Conservation (phyloP, 2,113 vertebrate genomes). For the Cacatua alba region DNA sequence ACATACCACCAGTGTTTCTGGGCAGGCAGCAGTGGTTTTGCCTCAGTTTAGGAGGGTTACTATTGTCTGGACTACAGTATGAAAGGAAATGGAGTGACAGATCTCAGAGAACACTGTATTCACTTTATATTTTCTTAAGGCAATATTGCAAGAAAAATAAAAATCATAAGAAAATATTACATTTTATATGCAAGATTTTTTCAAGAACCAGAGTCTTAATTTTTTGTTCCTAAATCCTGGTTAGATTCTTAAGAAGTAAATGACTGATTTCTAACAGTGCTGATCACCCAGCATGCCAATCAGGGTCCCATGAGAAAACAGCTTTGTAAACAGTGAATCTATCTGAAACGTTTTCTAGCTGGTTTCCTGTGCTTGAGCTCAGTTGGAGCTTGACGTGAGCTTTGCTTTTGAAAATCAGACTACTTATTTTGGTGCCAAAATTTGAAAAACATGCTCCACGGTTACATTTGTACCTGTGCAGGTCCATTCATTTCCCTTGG, state of each 20-base stretch:
- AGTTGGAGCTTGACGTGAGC: not conserved
- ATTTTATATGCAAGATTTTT: not conserved
- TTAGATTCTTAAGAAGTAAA: not conserved
- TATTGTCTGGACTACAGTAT: not conserved
- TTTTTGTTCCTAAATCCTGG: not conserved
- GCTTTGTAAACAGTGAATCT: not conserved
- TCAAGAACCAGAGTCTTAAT: not conserved
- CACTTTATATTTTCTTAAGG: not conserved
- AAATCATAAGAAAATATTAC: not conserved
- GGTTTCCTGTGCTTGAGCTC: not conserved
- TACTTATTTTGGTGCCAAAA: not conserved
- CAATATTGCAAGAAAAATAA: not conserved
- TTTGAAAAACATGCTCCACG: not conserved
- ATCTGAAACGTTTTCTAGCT: not conserved
- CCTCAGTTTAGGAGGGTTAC: not conserved
- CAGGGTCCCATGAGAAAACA: not conserved
- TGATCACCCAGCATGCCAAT: fast-evolving
- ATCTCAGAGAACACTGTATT: not conserved
- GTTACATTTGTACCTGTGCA: not conserved
- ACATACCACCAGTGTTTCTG: not conserved
- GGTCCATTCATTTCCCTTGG: not conserved
- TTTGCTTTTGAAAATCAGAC: not conserved
- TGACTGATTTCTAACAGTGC: not conserved
- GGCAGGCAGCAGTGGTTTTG: not conserved
- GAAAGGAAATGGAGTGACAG: not conserved